Conservation (phyloP, 2,888 invertebrate species). For the Rhingia campestris region DNA sequence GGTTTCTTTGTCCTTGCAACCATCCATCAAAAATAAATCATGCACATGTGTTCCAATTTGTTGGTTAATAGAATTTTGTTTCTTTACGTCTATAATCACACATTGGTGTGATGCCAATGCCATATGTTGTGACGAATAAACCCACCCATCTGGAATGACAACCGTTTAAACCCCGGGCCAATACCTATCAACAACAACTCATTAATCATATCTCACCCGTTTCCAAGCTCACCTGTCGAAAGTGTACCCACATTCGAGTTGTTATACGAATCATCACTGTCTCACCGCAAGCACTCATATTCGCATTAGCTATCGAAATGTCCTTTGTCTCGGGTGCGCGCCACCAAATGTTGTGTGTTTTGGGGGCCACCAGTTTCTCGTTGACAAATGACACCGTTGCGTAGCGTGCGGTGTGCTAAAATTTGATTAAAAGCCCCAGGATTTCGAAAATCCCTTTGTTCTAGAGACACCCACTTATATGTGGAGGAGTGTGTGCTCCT, state of each 20-base stretch:
- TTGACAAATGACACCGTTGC: conserved; percentile 6
- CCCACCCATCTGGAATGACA: no score
- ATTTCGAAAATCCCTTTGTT: not conserved
- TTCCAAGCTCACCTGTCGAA: conserved; percentile 7
- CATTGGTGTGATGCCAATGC: no score
- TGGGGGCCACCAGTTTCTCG: not conserved
- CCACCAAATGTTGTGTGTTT: no score
- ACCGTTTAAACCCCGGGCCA: no score
- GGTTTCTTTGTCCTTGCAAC: not conserved
- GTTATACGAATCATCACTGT: not conserved
- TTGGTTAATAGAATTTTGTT: no score
- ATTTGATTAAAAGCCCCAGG: not conserved
- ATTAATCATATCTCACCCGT: conserved; percentile 5
- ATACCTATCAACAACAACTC: not conserved
- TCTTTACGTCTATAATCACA: no score
- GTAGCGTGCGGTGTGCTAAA: not conserved
- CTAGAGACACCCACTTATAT: no score
- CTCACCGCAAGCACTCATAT: not conserved
- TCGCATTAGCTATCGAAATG: conserved; percentile 14
- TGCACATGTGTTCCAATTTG: not conserved
- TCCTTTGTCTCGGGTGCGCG: not conserved
- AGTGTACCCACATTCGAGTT: conserved; percentile 1
- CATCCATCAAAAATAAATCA: not conserved
- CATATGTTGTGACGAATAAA: not conserved
- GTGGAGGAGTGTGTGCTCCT: no score